Evolutionary conservation across 2,888 invertebrate genomes (phyloP), one percentile per base, ranked within the genome.

Genomic region (Pachydiplax longipennis): DNA sequence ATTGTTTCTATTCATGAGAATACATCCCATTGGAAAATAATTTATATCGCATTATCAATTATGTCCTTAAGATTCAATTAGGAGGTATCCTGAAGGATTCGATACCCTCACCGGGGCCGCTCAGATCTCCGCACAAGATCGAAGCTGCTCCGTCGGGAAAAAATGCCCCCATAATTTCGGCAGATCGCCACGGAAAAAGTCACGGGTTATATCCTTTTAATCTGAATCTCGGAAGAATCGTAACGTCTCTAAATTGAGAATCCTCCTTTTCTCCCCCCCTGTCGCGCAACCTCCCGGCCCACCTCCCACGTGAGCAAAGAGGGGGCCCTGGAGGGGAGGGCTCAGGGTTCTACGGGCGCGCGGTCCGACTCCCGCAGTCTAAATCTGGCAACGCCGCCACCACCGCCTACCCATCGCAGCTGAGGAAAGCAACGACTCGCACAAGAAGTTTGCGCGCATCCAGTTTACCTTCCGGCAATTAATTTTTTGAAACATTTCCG

Each of bases 331-430:
- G 61, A 61, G 35, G 31, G 58, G 58, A 61, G 87, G 87, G 87
- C 58, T 61, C 87, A 61, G 87, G 87, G 87, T 87, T 87, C 87
- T 87, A 58, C 61, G 65, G 61, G 87, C 87, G 87, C 87, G 87
- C 87, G 87, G 61, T 65, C 87, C 87, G 87, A 65, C 87, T 87
- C 87, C 87, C 87, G 87, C 87, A 87, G 87, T 87, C 87, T 87
- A 87, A 87, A 87, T 58, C 87, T 87, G 87, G 87, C 87, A 87
- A 87, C 87, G 87, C n/a, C 61, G 87, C 87, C 87, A 61, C 87
- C 65, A 58, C 83, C 83, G 83, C 53, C 83, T 31, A 87, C 87
- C 61, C 87, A 35, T 61, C 31, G 73, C 37, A 87, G 87, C 53
- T 61, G 83, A 58, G 87, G 37, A 73, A 31, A 25, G 73, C 73